Base-by-base conservation (phyloP, 2,113 vertebrate species). In the Corythaixoides concolor region DNA sequence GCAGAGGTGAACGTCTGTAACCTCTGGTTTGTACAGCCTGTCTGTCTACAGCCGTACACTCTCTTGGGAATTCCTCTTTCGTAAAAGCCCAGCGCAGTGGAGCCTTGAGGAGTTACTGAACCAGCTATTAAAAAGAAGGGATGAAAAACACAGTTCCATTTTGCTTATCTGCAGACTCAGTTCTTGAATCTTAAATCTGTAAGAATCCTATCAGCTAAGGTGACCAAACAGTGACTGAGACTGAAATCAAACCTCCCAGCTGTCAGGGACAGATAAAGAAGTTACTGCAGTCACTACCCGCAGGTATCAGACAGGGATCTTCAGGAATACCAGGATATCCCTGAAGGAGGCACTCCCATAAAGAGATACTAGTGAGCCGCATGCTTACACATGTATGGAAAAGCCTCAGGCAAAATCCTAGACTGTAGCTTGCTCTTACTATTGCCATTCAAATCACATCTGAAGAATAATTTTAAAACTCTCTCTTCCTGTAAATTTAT, bases 111-210 rank as follows among this genome's bases (percentile, higher is more conserved):
- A 83, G 41, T 15, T 70, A 49, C 35, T 90, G 50, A 79, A 90
- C 90, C 5, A 67, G 6, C 43, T 53, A 37, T 55, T 50, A 70
- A 74, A 92, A 84, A 77, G 74, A 78, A 82, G 27, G 24, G 39
- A 66, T 63, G 75, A 90, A 76, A 93, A 92, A 88, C 13, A 63
- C 58, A 84, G 24, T 58, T 68, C 84, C 83, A 53, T 58, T 95
- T 92, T 73, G 58, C 90, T 95, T 95, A 95, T 95, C 94, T 93
- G 45, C 85, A 83, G 45, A 58, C 56, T 69, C 78, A n/a, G 59
- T 62, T 93, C 67, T 62, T 62, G 26, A 77, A 88, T 92, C 82
- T 92, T 64, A 45, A 50, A 53, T 50, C 82, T 85, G 0, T 28
- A 49, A 73, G 70, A 92, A 85, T 60, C 49, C 67, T 73, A 70